Evolutionary conservation across 2,888 invertebrate genomes (phyloP), one percentile per base, ranked within the genome.

Genomic region (Onthophagus sagittarius): DNA sequence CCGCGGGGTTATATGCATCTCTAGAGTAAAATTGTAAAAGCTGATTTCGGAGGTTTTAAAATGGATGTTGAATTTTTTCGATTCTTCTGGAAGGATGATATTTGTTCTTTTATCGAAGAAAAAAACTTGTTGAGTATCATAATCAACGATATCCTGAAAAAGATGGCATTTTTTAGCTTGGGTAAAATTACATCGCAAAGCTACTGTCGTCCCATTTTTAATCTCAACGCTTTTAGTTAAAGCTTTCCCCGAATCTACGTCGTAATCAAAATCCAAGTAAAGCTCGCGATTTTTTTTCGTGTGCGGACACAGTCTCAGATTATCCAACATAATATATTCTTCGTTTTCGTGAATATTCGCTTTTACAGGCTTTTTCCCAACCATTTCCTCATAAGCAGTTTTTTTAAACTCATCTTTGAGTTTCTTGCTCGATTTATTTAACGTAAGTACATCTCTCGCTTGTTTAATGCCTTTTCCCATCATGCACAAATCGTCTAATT

Each of bases 151-250:
- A 14, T 75, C 75, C 7, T 62, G 23, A 62, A 75, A 73, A n/a
- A 75, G 63, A 7, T 69, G 11, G 53, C 71, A 70, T 23, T 72
- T 75, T 15, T 32, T 62, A 9, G n/a, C 62, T n/a, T 31, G 62
- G 2, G 31, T 71, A 77, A 79, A 82, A 15, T 77, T 75, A 63
- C 80, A 76, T 32, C 80, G 77, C 15, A 83, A 62, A 5, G 79
- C 78, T 2, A 73, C 75, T 62, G 74, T 71, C 0, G 82, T 81
- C 11, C 74, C 75, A 71, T 83, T 83, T 72, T 79, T 77, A 11
- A 82, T 77, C n/a, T 63, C 72, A 39, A 81, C 63, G 6, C 69
- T 74, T 73, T 79, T 73, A 9, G 76, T 72, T 23, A 74, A 15
- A 0, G 79, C 75, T 0, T 71, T 62, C 23, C 63, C 71, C 13